Percentiles rank a stretch among this genome's conserved stretches.
phyloP scores from a whole-genome alignment of 2,797 vertebrate genomes.

The Emydoidea blandingii region DNA sequence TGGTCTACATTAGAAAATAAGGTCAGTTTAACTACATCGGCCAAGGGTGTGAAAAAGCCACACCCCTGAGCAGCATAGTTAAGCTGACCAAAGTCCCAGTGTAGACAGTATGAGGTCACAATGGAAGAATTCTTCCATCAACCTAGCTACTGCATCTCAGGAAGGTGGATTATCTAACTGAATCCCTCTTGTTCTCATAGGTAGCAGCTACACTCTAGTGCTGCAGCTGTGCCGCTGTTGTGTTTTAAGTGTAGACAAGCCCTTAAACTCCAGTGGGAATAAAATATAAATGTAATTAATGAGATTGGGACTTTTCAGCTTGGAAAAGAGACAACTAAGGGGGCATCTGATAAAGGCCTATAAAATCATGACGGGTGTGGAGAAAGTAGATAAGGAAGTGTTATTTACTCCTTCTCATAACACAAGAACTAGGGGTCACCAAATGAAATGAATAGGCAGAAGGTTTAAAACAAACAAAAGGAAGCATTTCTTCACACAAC shows the following conservation, averaged over 20 bases:
- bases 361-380: no score
- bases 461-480: no score
- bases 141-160: neutral
- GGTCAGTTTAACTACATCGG: neutral
- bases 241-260: neutral
- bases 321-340: no score
- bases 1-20: neutral
- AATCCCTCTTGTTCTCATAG: neutral
- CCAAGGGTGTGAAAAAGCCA: no score
- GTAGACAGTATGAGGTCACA: neutral
- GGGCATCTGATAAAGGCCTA: no score
- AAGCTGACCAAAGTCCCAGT: neutral
- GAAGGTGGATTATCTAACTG: neutral
- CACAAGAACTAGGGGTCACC: no score
- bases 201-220: neutral
- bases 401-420: no score
- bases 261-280: neutral
- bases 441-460: no score
- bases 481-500: no score
- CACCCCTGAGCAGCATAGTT: neutral
- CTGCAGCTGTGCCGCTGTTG: neutral
- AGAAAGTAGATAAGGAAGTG: no score
- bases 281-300: neutral
- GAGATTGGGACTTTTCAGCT: no score
- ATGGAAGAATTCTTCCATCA: neutral